phyloP scores from a whole-genome alignment of 1,140 invertebrate species.

The Paraescarpia echinospica region DNA sequence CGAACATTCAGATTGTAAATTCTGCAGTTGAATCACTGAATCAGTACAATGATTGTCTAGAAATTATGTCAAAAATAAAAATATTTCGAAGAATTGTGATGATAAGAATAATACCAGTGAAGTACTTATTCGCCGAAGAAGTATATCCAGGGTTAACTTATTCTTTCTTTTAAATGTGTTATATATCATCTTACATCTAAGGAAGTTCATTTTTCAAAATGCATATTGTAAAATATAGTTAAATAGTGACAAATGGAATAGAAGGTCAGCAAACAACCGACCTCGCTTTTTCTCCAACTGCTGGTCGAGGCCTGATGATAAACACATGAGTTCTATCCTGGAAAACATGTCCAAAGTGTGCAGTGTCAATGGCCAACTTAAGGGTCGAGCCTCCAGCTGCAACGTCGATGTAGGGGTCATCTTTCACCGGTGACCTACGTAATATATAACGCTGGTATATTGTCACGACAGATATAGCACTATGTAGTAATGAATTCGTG shows the following conservation, averaged over 20 bases:
- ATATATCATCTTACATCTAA: too few relatives aligned
- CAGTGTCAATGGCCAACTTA: constrained; percentile 53
- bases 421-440: constrained; percentile 30
- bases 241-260: neutral
- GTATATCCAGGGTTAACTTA: too few relatives aligned
- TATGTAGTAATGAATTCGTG: neutral
- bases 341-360: constrained; percentile 55
- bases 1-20: constrained; percentile 54
- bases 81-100: constrained; percentile 42
- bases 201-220: too few relatives aligned
- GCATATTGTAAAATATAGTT: neutral
- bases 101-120: neutral
- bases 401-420: constrained; percentile 39
- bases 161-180: too few relatives aligned
- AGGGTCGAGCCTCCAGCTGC: constrained; percentile 39
- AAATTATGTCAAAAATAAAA: constrained; percentile 44
- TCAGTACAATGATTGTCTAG: neutral
- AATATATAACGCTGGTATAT: neutral
- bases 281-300: constrained; percentile 23
- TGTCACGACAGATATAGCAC: neutral
- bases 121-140: neutral
- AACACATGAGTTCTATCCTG: constrained; percentile 41
- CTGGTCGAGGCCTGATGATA: constrained; percentile 20
- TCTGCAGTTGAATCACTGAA: constrained; percentile 19
- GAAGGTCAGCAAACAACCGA: neutral